Base-by-base conservation (phyloP, 1,140 invertebrate genomes). In the Neodiprion fabricii region DNA sequence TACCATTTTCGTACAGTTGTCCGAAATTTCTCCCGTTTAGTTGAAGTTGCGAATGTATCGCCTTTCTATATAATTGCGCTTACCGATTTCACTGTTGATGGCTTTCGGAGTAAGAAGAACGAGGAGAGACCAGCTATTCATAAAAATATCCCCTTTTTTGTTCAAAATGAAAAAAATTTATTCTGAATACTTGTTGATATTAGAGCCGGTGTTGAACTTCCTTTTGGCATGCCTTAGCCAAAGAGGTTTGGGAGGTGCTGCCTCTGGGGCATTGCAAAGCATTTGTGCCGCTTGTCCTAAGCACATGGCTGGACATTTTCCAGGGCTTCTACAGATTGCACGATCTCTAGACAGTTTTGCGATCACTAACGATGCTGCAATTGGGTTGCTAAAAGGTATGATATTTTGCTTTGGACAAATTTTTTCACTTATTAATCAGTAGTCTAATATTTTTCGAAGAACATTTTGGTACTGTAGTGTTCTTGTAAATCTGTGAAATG, bases 221-320 rank as follows among this genome's bases (percentile, higher is more conserved):
- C 88, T 98, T 48, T 87, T 97, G 40, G 89, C 88, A 47, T 94
- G 94, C 68, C 87, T 98, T 69, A 93, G 93, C 76, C 91, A 95
- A 80, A 91, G 91, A 48, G 91, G 91, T n/a, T 85, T 97, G 67
- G 94, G 95, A 1, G 91, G 91, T 40, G 93, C 93, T 2, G 93
- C 96, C 1, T 95, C 96, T 14, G 91, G 91, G 65, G 92, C 96
- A 1, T 83, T 97, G 48, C 89, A 92, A 82, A 91, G 88, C 81
- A 94, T 94, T 77, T 98, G 97, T 83, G 91, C 91, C 50, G 91
- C 92, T 28, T 98, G 96, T 86, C 91, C 93, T 50, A 89, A 91
- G 53, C 93, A 96, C 76, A 96, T 98, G 93, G 91, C 92, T 0
- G 86, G 91, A 10, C 96, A 98, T 85, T 94, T 97, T 74, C 90